Percentiles rank a stretch among this genome's conserved stretches.
phyloP scores from a whole-genome alignment of 2,797 vertebrate species.

The Darevskia mixta region DNA sequence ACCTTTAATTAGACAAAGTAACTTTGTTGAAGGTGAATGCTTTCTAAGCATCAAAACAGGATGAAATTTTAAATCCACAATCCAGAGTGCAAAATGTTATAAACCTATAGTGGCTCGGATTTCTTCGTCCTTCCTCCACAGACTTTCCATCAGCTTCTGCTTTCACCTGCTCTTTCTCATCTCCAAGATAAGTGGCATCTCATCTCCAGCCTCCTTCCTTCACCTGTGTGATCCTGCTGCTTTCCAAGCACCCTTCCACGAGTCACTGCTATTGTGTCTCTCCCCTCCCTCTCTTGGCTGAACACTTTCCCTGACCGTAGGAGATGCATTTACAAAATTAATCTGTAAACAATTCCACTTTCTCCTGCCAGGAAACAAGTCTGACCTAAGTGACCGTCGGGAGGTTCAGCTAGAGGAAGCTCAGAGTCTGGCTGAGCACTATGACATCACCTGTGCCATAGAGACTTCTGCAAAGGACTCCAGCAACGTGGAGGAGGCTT shows the following conservation, averaged over 20 bases:
- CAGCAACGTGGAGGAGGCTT: conserved; percentile 90
- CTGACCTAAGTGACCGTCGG: conserved; percentile 82
- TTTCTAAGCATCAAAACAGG: background rate
- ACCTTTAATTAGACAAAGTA: background rate
- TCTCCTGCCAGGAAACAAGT: conserved; percentile 85
- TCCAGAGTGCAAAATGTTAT: background rate
- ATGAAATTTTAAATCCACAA: background rate
- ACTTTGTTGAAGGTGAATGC: background rate
- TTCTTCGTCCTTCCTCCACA: conserved; percentile 22
- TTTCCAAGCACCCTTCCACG: background rate
- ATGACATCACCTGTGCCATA: conserved; percentile 85
- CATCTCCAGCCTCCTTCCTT: conserved; percentile 13
- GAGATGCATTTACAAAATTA: background rate
- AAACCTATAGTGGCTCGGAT: background rate
- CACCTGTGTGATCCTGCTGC: background rate
- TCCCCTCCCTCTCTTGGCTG: background rate
- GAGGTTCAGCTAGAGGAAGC: conserved; percentile 85
- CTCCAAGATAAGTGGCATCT: conserved; percentile 18
- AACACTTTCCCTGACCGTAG: background rate
- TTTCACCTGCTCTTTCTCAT: conserved; percentile 28
- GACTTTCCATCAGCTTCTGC: conserved; percentile 23
- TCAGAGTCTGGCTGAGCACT: conserved; percentile 81
- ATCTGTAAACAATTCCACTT: conserved; percentile 32
- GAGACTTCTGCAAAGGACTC: conserved; percentile 90
- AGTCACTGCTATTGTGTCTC: conserved; percentile 5